Evolutionary conservation across 2,888 invertebrate genomes (phyloP).

Genomic region (Busseola fusca): DNA sequence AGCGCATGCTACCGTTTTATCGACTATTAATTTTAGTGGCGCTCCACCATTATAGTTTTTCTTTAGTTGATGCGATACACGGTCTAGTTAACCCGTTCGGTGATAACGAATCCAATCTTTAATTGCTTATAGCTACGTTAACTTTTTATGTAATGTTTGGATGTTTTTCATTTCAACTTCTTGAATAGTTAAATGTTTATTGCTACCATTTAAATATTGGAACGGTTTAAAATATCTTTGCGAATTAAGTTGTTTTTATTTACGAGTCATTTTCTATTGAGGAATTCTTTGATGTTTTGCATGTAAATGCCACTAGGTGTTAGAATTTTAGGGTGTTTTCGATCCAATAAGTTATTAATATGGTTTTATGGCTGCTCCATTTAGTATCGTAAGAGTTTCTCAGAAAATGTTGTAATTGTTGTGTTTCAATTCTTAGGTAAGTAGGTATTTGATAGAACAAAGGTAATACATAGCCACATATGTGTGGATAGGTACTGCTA

Average conservation of each 20-base stretch:
- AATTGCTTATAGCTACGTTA: conserved; percentile 42
- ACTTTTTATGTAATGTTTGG: conserved; percentile 43
- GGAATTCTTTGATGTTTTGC: conserved; percentile 1
- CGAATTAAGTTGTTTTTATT: conserved; percentile 32
- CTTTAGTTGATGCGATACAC: not conserved
- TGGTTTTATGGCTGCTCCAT: conserved; percentile 8
- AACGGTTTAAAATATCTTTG: conserved; percentile 28
- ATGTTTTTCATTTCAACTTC: conserved; percentile 29
- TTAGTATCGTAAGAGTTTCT: conserved; percentile 3
- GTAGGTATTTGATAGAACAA: conserved; percentile 1
- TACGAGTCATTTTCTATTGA: conserved; percentile 24
- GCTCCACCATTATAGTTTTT: conserved; percentile 44
- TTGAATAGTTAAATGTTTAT: conserved; percentile 44
- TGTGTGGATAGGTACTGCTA: too few relatives aligned
- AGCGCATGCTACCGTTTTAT: conserved; percentile 84
- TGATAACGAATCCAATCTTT: conserved; percentile 52
- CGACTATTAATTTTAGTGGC: conserved; percentile 79
- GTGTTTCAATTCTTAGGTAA: conserved; percentile 11
- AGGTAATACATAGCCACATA: not conserved
- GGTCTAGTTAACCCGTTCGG: conserved; percentile 13
- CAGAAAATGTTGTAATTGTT: not conserved
- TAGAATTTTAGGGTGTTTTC: conserved; percentile 13
- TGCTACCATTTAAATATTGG: conserved; percentile 44
- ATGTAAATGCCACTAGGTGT: conserved; percentile 11
- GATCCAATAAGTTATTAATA: conserved; percentile 18